Percentiles rank a stretch among this genome's conserved stretches.
Conservation (phyloP, 2,113 vertebrate genomes). For the Notothenia rossii region DNA sequence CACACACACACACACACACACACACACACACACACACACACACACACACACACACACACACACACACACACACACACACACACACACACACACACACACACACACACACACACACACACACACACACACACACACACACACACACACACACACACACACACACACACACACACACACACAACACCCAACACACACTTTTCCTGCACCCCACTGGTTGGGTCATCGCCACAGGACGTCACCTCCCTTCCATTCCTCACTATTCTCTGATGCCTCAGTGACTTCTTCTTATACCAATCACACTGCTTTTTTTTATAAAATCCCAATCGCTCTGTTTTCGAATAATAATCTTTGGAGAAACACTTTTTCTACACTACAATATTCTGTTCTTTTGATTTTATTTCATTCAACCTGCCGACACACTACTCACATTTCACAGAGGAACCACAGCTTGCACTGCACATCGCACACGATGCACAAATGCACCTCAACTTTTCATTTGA, state of each 20-base stretch:
- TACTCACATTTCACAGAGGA: constrained; percentile 42
- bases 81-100: neutral
- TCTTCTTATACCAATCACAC: constrained; percentile 78
- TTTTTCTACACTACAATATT: constrained; percentile 80
- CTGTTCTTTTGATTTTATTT: constrained; percentile 38
- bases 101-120: constrained; percentile 42
- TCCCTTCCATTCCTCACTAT: constrained; percentile 52
- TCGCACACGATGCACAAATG: constrained; percentile 18
- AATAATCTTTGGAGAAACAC: constrained; percentile 65
- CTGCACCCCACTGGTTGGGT: constrained; percentile 81
- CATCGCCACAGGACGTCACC: constrained; percentile 67
- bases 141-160: constrained; percentile 31
- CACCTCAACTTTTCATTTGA: constrained; percentile 41
- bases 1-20: constrained; percentile 12
- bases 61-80: constrained; percentile 31
- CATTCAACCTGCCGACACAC: constrained; percentile 55
- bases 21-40: constrained; percentile 30
- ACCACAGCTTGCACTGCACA: constrained; percentile 25
- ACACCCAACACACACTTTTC: constrained; percentile 55
- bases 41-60: constrained; percentile 28
- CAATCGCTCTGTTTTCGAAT: constrained; percentile 71
- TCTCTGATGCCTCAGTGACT: constrained; percentile 80
- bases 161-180: neutral
- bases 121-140: constrained; percentile 25
- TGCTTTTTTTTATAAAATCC: constrained; percentile 73